Percentiles rank a stretch among this genome's conserved stretches.
Evolutionary conservation across 2,113 vertebrate genomes (phyloP).

Genomic region (Syrrhaptes paradoxus): DNA sequence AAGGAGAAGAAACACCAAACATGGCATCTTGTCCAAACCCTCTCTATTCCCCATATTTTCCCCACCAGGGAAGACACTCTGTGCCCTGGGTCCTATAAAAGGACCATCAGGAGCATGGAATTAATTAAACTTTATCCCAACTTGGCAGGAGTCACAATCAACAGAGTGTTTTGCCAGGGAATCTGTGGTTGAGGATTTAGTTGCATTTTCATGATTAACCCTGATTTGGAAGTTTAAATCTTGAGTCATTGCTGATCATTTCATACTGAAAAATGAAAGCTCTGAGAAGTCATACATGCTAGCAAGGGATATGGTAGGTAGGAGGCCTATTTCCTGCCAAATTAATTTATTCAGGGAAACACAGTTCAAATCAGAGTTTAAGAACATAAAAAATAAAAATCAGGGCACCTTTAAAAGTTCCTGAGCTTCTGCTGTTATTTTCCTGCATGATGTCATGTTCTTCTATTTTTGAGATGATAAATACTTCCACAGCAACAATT

Average conservation of each 20-base stretch:
- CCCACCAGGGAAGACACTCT: not conserved
- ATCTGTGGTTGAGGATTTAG: not conserved
- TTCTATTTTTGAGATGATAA: conserved; percentile 20
- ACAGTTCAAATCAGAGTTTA: not conserved
- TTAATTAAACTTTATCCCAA: not conserved
- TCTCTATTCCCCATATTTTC: not conserved
- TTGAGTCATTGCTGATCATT: not conserved
- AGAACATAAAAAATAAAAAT: not conserved
- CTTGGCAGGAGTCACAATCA: not conserved
- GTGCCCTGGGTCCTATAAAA: not conserved
- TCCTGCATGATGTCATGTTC: not conserved
- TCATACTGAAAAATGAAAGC: not conserved
- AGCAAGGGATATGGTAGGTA: not conserved
- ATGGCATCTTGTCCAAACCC: not conserved
- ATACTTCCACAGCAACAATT: not conserved
- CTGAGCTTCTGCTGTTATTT: not conserved
- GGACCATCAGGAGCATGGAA: not conserved
- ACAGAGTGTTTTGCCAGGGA: not conserved
- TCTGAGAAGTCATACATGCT: not conserved
- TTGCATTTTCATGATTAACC: not conserved
- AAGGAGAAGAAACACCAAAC: not conserved
- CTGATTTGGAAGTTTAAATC: not conserved
- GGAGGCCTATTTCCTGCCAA: not conserved
- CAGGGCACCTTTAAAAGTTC: not conserved
- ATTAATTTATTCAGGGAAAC: not conserved